Base-by-base conservation (phyloP, 2,113 vertebrate genomes). In the Protomyctophum bolini region DNA sequence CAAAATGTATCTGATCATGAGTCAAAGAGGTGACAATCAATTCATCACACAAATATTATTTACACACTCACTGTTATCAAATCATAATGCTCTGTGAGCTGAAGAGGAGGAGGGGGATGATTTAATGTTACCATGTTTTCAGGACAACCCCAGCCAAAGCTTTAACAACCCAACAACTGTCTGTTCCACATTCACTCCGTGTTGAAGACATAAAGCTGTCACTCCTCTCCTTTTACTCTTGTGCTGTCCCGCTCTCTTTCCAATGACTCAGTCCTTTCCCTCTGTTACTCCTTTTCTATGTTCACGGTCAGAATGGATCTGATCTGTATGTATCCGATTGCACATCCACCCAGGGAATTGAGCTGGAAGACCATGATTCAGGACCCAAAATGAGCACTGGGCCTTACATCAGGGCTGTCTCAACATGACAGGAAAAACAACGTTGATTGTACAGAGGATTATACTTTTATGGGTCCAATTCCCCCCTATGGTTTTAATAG, bases 21-120 rank as follows among this genome's bases (percentile, higher is more conserved):
- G 49, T 76, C 78, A 74, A 33, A 47, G 3, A 65, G 72, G 83
- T 81, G 76, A 83, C 69, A 76, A 75, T 56, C 7, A 7, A 73
- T 80, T 77, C 71, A 66, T 15, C n/a, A n/a, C 6, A 0, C 51
- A 50, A 69, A 79, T 4, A 28, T 33, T 62, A 67, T 58, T 48
- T 58, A 72, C 61, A 33, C n/a, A n/a, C n/a, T n/a, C 8, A 46
- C 51, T 9, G 11, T 72, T 61, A 82, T 79, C 73, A 65, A 67
- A 83, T 73, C 10, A 67, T 47, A n/a, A 58, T 51, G 10, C 68
- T 45, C 59, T 75, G 47, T 58, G 1, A 55, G 63, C 49, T 47
- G 12, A 15, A 10, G 4, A 47, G 8, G 7, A 48, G 33, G 33
- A 4, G 41, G 12, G 56, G 58, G 67, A 64, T 49, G 7, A 58